Evolutionary conservation across 1,140 invertebrate genomes (phyloP).

Genomic region (Pseudoatta argentina): DNA sequence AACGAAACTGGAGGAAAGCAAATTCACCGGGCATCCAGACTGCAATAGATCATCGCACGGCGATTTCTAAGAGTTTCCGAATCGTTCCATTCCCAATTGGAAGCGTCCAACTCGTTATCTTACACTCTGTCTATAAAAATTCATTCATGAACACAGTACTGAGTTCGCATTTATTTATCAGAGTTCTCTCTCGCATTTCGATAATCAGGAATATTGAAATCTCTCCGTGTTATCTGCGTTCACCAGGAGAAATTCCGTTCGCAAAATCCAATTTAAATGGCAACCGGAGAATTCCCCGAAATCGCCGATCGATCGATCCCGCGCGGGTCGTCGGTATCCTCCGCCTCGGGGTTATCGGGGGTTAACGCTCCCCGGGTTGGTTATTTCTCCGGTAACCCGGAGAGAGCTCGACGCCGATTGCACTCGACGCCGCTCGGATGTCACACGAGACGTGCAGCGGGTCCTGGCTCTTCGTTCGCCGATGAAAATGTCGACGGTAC

Average conservation of each 20-base stretch:
- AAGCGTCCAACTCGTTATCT: neutral
- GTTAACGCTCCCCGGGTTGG: conserved; percentile 45
- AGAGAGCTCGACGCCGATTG: neutral
- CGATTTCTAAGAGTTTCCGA: neutral
- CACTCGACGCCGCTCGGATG: conserved; percentile 16
- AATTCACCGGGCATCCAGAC: neutral
- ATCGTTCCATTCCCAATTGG: neutral
- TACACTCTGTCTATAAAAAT: neutral
- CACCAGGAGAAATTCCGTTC: neutral
- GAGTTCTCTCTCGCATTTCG: neutral
- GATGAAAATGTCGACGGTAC: neutral
- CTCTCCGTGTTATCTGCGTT: neutral
- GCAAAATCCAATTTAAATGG: neutral
- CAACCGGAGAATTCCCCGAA: neutral
- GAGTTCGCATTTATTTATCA: neutral
- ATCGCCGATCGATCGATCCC: conserved; percentile 39
- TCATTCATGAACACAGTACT: neutral
- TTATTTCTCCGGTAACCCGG: neutral
- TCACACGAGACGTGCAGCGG: neutral
- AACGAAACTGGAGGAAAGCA: neutral
- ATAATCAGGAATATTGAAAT: neutral
- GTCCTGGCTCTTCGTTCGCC: neutral
- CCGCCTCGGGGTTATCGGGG: conserved; percentile 42
- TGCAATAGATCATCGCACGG: neutral
- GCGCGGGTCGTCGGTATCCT: conserved; percentile 3